phyloP scores from a whole-genome alignment of 2,797 vertebrate species.

The Adrianichthys oophorus region DNA sequence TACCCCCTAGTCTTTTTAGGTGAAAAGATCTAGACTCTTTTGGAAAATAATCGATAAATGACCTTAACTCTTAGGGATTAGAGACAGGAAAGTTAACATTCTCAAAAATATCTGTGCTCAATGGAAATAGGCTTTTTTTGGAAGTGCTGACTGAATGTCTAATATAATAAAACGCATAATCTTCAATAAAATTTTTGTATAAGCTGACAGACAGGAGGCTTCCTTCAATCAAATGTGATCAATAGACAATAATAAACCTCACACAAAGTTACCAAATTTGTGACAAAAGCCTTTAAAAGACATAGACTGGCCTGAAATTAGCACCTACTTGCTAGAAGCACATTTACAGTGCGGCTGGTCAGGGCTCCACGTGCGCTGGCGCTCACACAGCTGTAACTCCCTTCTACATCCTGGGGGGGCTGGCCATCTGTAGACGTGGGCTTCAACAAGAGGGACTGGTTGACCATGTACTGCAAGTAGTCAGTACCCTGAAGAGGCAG shows the following conservation, averaged over 20 bases:
- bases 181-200: too few relatives aligned
- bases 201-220: neutral
- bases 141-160: too few relatives aligned
- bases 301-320: neutral
- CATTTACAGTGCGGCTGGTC: constrained; percentile 85
- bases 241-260: neutral
- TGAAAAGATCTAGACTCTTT: too few relatives aligned
- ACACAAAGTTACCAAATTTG: neutral
- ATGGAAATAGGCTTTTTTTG: too few relatives aligned
- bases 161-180: too few relatives aligned
- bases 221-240: neutral
- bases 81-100: too few relatives aligned
- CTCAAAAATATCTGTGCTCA: too few relatives aligned
- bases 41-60: too few relatives aligned
- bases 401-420: constrained; percentile 73
- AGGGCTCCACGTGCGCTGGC: constrained; percentile 83
- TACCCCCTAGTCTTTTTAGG: too few relatives aligned
- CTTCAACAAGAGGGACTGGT: constrained; percentile 84
- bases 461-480: constrained; percentile 78
- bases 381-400: constrained; percentile 88
- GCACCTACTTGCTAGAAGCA: constrained; percentile 89
- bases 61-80: too few relatives aligned
- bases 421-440: constrained; percentile 49
- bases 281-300: neutral
- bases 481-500: constrained; percentile 73